Base-by-base conservation (phyloP, 1,140 invertebrate genomes). In the Leptopilina boulardi region DNA sequence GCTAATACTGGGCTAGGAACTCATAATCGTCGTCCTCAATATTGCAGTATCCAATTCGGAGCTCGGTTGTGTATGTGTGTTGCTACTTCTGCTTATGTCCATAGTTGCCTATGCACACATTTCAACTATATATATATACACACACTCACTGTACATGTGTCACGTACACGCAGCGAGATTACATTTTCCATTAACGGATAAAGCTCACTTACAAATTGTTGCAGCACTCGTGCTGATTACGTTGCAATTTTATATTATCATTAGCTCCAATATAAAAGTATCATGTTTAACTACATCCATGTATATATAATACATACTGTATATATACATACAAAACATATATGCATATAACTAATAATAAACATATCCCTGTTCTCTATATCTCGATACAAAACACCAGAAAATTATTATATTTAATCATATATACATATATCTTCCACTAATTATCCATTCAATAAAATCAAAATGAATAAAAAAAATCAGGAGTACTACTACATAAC, bases 161-260 rank as follows among this genome's bases (percentile, higher is more conserved):
- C 77, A 76, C 44, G 75, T 66, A 66, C 26, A 26, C 71, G 70
- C 3, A 74, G 77, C 59, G 80, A 79, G 76, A 80, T 79, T 77
- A 79, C 77, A 80, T 74, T 82, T 79, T 77, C 77, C 80, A 82
- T 82, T 79, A 79, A 80, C 80, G 78, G 76, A 78, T 79, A 79
- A 82, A 79, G 78, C 80, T 59, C 42, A 19, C 47, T 77, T 82
- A 59, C 77, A 81, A 81, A 77, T 78, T 77, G 77, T 81, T 77
- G 80, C 75, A 79, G 80, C 77, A 78, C 75, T 78, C 77, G 77
- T 76, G 77, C 74, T 81, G 77, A 81, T 81, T 81, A 82, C 26
- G 23, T 5, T 30, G 26, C 59, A 34, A 66, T 66, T 66, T 30
- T 30, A n/a, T 30, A 66, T 30, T 66, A 66, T 66, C 26, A 66